Evolutionary conservation across 2,797 vertebrate species (phyloP), one percentile per base, ranked within the genome.

Genomic region (Lepus townsendii): DNA sequence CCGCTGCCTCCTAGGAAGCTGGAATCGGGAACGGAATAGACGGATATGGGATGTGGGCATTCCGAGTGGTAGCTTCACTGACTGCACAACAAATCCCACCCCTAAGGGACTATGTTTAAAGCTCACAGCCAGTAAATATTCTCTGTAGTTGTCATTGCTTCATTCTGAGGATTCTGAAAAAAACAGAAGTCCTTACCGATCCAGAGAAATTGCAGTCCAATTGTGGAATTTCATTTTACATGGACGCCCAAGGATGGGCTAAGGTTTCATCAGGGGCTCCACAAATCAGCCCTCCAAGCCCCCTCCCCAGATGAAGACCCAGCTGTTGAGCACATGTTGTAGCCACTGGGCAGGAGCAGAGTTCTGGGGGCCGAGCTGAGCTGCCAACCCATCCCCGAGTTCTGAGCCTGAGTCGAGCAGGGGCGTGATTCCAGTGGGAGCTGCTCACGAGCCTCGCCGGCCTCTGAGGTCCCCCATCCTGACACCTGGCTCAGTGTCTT

Each of bases 131-230:
- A 68, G 63, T 42, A 66, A 50, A 68, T 32, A 42, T 10, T 32
- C 32, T 79, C 60, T 78, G 20, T 20, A 38, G 62, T 13, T 35
- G 22, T 65, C 78, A 71, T 75, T 71, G 76, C 69, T 4, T 32
- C 52, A 32, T 77, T 27, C 42, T 91, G 35, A 93, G 62, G 30
- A 68, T 38, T 73, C 68, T 79, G 47, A 69, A 65, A 82, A 85
- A 77, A 76, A 27, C 42, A 63, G 54, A 88, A 71, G 68, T 47
- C 27, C 22, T 52, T 57, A 3, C 57, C 30, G 14, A 54, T 30
- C 69, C 78, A 30, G 83, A 90, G 35, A 63, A 94, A 78, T 73
- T 87, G n/a, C 38, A 68, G 3, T 54, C 78, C 88, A 69, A 50
- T 7, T 10, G 20, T 88, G 24, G 47, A 73, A 86, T 69, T 86